Conservation (phyloP, 2,797 vertebrate genomes). For the Rhadinocentrus ornatus region DNA sequence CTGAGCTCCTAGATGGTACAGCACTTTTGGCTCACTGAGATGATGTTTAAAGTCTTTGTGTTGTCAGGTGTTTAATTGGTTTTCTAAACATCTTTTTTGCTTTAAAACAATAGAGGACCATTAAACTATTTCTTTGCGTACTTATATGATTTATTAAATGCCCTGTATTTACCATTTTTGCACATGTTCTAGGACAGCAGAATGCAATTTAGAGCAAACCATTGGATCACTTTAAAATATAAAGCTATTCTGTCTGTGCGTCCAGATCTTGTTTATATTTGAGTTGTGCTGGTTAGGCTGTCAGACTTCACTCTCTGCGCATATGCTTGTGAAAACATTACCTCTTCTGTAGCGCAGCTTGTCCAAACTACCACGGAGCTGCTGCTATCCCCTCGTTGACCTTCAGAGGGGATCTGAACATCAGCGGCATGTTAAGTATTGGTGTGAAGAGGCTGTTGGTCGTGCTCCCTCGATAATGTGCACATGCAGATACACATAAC, state of each 20-base stretch:
- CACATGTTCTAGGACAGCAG: not conserved
- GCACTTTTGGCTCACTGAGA: too few relatives aligned
- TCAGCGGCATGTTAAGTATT: constrained; percentile 67
- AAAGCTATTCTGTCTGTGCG: constrained; percentile 10
- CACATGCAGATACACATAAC: constrained; percentile 7
- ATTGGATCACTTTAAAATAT: constrained; percentile 11
- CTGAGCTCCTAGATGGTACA: not conserved
- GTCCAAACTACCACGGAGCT: constrained; percentile 5
- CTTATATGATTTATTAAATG: not conserved
- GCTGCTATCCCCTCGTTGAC: constrained; percentile 32
- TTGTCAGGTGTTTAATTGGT: constrained; percentile 5
- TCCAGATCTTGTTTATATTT: not conserved
- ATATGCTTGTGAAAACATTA: not conserved
- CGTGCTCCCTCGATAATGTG: constrained; percentile 24
- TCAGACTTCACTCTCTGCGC: not conserved
- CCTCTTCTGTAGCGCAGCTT: not conserved
- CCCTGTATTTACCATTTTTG: not conserved
- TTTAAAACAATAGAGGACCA: too few relatives aligned
- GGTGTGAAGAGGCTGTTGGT: constrained; percentile 56
- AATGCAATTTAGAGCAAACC: constrained; percentile 5
- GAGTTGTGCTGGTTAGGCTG: not conserved
- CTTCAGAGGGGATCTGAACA: constrained; percentile 36
- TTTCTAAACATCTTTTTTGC: constrained; percentile 12
- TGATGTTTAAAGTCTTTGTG: too few relatives aligned
- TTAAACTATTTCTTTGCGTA: not conserved